Conservation (phyloP, 2,797 vertebrate species). For the Rhinophrynus dorsalis region DNA sequence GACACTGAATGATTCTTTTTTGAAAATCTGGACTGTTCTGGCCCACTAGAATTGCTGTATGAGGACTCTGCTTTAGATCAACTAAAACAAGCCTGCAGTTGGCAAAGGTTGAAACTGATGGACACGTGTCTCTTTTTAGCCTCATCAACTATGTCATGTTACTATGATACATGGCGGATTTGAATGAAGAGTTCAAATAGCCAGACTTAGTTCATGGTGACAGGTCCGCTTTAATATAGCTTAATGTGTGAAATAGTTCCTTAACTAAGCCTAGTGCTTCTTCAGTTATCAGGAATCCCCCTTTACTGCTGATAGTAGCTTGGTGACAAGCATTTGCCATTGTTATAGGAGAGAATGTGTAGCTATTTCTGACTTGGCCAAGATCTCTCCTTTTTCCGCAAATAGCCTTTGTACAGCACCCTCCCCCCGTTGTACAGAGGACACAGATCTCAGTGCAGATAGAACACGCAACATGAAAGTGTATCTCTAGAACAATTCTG, state of each 20-base stretch:
- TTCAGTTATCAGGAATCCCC: conserved; percentile 1
- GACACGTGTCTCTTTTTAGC: too few species aligned
- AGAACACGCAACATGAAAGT: conserved; percentile 25
- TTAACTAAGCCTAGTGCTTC: background rate
- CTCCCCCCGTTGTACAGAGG: background rate
- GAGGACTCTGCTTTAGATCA: too few species aligned
- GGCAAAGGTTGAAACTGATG: too few species aligned
- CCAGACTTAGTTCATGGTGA: background rate
- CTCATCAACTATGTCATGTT: too few species aligned
- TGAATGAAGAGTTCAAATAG: too few species aligned
- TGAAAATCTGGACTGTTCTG: too few species aligned
- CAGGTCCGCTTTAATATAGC: background rate
- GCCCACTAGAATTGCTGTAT: too few species aligned
- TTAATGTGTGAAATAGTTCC: background rate
- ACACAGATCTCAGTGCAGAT: conserved; percentile 24
- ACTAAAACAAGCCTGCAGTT: too few species aligned
- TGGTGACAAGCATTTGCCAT: conserved; percentile 29
- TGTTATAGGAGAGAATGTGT: conserved; percentile 24
- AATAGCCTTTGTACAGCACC: conserved; percentile 3
- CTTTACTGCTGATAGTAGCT: background rate
- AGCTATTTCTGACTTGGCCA: conserved; percentile 38
- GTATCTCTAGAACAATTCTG: background rate
- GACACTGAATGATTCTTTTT: too few species aligned
- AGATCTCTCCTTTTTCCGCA: conserved; percentile 11
- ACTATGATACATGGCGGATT: too few species aligned